Conservation (phyloP, 2,888 invertebrate genomes). For the Hesperia comma region DNA sequence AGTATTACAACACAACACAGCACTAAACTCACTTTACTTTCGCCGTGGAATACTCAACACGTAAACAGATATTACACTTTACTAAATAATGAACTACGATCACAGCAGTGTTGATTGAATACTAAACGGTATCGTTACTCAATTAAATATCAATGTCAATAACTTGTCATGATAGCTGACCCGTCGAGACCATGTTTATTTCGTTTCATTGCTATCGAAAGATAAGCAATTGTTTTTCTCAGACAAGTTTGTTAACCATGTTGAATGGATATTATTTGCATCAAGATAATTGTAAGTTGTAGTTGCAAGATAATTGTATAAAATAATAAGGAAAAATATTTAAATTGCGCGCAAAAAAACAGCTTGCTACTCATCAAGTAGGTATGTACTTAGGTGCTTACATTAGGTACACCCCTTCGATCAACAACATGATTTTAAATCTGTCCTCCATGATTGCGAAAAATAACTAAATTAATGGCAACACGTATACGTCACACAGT, state of each 20-base stretch:
- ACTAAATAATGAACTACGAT: slow-evolving; percentile 29
- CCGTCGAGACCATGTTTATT: slow-evolving; percentile 10
- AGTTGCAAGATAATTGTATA: background rate
- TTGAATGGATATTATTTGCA: background rate
- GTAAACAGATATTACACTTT: slow-evolving; percentile 5
- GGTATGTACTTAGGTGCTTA: too few relatives aligned
- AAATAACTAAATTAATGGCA: too few relatives aligned
- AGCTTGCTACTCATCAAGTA: too few relatives aligned
- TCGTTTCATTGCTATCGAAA: slow-evolving; percentile 2
- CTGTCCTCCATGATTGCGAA: too few relatives aligned
- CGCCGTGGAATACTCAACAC: background rate
- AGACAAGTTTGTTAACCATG: background rate
- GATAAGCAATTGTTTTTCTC: slow-evolving; percentile 15
- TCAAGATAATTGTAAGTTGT: too few relatives aligned
- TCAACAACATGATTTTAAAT: too few relatives aligned
- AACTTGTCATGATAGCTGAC: slow-evolving; percentile 11
- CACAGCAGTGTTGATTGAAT: slow-evolving; percentile 8
- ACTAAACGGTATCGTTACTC: slow-evolving; percentile 9
- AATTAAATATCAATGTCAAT: slow-evolving; percentile 14
- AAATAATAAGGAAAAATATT: background rate
- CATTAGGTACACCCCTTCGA: too few relatives aligned
- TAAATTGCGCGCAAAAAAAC: too few relatives aligned
- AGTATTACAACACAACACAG: background rate
- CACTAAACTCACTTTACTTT: background rate
- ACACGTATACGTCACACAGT: too few relatives aligned